Base-by-base conservation (phyloP, 2,888 invertebrate species). In the Cosmia pyralina region DNA sequence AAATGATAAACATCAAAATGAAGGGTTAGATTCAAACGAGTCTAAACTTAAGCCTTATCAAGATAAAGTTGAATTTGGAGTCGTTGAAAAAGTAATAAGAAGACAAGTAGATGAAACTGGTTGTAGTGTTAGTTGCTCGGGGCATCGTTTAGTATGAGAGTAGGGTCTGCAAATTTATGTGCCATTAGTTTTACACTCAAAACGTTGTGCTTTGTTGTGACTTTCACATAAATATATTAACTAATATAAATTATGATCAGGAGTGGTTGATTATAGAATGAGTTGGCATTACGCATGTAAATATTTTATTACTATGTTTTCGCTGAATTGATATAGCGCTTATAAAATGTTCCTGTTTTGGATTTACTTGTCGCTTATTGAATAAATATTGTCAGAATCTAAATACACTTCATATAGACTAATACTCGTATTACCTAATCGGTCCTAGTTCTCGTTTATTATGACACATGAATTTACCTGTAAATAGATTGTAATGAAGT, bases 61-160 rank as follows among this genome's bases (percentile, higher is more conserved):
- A 59, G 69, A 82, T 89, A 89, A 87, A 85, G 87, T 83, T 85
- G 81, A 85, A 79, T 79, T 86, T 89, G 53, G 64, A 74, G 63
- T 48, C 67, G 69, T 58, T 58, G 28, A 62, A 62, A 68, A 50
- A 67, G 60, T 73, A 75, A 83, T 85, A 85, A 85, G 80, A 87
- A 88, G 89, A 88, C 87, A 88, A 90, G 87, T 88, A 86, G 81
- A 85, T 75, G 77, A 82, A 88, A 88, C 90, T 86, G 88, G 91
- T 90, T 90, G 80, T 84, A 83, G 85, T 84, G 83, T 86, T 82
- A 86, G 85, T 84, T 80, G 91, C 92, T 88, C 75, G 77, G 81
- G 91, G 92, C 91, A 85, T 90, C 92, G 89, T 91, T 92, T 92
- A 92, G 88, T 84, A 85, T 86, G 83, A 84, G 87, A 85, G 88